These are phyloP conservation scores for Ophiothrix spiculata DNA, from an alignment of 35 echinoderm and acorn worm species.

Conservation along the genomic window DNA sequence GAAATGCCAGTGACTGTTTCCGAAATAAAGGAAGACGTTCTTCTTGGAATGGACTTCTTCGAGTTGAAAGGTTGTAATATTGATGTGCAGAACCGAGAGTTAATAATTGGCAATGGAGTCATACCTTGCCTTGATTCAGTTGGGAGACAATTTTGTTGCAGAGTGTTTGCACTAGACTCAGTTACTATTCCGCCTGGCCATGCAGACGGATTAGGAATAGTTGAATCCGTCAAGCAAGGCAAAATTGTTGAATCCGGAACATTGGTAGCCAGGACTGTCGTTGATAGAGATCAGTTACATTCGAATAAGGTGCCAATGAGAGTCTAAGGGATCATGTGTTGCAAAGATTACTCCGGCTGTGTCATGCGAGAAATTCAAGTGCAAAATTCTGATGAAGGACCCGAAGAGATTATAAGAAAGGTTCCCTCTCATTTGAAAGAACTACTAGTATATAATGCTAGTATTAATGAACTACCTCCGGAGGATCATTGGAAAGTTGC, in stretches of 20 bases:
- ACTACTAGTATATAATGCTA: background rate
- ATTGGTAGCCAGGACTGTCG: too few species aligned
- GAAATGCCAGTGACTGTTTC: too few species aligned
- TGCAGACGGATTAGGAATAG: too few species aligned
- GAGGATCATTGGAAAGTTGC: background rate
- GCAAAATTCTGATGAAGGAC: too few species aligned
- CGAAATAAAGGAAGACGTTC: background rate
- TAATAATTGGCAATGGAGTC: background rate
- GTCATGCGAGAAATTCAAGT: too few species aligned
- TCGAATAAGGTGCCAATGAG: conserved; percentile 5
- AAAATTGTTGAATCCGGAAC: too few species aligned
- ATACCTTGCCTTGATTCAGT: background rate
- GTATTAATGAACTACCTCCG: background rate
- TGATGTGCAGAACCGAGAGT: background rate
- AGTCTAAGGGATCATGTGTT: too few species aligned
- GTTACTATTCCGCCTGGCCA: conserved; percentile 15
- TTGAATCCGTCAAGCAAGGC: too few species aligned
- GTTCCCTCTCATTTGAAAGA: background rate
- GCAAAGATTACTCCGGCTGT: too few species aligned
- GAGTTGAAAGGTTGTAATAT: background rate
- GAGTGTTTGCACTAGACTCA: background rate
- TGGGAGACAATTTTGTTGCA: background rate
- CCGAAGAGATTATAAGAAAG: background rate
- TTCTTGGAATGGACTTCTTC: background rate
- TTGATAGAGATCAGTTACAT: too few species aligned